phyloP scores from a whole-genome alignment of 2,797 vertebrate genomes.

The Spinibarbus caldwelli region DNA sequence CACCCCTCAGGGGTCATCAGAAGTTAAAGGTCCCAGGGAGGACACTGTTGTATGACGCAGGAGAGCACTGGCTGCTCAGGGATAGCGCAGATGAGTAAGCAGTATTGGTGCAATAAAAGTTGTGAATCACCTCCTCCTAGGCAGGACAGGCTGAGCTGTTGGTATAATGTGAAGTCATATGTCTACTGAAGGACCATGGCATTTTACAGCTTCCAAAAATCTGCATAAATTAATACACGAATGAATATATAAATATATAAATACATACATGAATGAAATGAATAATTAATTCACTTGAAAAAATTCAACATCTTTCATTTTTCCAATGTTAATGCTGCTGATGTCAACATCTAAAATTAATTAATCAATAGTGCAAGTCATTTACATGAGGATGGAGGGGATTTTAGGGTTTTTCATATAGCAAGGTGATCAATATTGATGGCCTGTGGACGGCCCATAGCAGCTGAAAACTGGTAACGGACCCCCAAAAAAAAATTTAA shows the following conservation, averaged over 20 bases:
- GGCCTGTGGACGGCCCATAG: not conserved
- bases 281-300: conserved; percentile 30
- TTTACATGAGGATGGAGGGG: not conserved
- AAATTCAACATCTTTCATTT: conserved; percentile 3
- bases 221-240: conserved; percentile 27
- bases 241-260: conserved; percentile 37
- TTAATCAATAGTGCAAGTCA: not conserved
- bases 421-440: conserved; percentile 27
- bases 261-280: conserved; percentile 29
- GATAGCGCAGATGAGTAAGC: conserved; percentile 12
- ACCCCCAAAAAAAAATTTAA: not conserved
- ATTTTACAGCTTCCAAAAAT: conserved; percentile 20
- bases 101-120: conserved; percentile 34
- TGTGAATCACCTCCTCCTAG: conserved; percentile 25
- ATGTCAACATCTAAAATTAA: conserved; percentile 1
- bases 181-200: conserved; percentile 3
- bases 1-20: conserved; percentile 36
- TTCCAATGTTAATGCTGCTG: not conserved
- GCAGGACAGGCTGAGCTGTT: conserved; percentile 31
- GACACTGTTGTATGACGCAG: conserved; percentile 38
- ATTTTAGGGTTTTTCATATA: not conserved
- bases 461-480: conserved; percentile 16
- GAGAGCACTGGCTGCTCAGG: not conserved
- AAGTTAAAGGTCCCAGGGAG: conserved; percentile 44
- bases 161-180: conserved; percentile 10